These are phyloP conservation scores for Drosophila ustulata DNA, from an alignment of 2,888 invertebrate genomes.

Conservation along the genomic window DNA sequence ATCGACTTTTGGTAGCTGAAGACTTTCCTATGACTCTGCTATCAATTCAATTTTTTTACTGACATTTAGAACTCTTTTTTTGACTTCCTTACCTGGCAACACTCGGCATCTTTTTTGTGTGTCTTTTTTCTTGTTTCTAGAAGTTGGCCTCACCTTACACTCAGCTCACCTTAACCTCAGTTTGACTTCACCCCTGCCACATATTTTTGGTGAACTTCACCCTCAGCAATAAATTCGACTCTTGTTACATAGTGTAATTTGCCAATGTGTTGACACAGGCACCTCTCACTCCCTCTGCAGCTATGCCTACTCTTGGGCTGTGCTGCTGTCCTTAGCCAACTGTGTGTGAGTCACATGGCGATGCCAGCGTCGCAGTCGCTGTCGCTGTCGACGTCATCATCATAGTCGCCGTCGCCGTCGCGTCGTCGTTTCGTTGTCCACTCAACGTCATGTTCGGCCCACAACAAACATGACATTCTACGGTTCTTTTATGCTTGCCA, in stretches of 20 bases:
- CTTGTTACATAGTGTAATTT: constrained; percentile 56
- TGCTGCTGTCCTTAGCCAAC: constrained; percentile 14
- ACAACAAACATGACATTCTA: constrained; percentile 79
- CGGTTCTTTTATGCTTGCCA: constrained; percentile 79
- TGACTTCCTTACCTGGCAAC: no score
- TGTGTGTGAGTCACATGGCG: constrained; percentile 28
- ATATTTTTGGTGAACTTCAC: constrained; percentile 4
- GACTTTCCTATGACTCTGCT: no score
- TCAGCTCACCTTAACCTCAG: not conserved
- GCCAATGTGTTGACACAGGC: constrained; percentile 69
- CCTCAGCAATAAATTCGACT: not conserved
- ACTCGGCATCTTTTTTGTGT: not conserved
- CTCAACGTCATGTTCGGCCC: constrained; percentile 76
- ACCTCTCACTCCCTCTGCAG: constrained; percentile 6
- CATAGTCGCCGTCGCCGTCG: constrained; percentile 18
- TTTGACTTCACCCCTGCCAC: constrained; percentile 1
- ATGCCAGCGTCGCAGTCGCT: not conserved
- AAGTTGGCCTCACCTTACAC: not conserved
- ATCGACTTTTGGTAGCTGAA: no score
- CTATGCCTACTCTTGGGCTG: constrained; percentile 2
- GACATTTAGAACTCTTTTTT: no score
- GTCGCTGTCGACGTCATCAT: constrained; percentile 23
- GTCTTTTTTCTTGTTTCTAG: not conserved
- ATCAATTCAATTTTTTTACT: no score
- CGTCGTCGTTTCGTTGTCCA: constrained; percentile 52